Percentiles rank a stretch among this genome's conserved stretches.
These are phyloP conservation scores for Pao palembangensis DNA, from an alignment of 2,113 vertebrate genomes.

Conservation along the genomic window DNA sequence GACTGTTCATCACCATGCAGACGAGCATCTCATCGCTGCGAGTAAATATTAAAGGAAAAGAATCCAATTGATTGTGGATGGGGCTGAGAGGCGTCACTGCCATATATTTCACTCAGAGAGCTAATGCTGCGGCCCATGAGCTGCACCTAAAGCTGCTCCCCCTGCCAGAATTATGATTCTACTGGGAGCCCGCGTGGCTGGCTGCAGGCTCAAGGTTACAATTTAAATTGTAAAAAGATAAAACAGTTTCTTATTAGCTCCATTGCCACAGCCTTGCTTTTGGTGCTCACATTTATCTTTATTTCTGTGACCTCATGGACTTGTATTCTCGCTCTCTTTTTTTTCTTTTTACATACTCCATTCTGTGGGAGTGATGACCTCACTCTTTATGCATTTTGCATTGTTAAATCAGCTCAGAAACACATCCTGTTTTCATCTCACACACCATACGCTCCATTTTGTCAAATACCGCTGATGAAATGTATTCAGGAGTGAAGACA, in stretches of 20 bases:
- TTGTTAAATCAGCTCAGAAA: conserved; percentile 74
- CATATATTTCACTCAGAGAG: conserved; percentile 95
- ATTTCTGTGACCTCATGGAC: conserved; percentile 78
- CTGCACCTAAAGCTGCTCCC: conserved; percentile 61
- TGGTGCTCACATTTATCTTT: conserved; percentile 81
- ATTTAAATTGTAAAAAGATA: conserved; percentile 85
- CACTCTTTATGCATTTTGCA: conserved; percentile 74
- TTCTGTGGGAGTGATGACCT: conserved; percentile 76
- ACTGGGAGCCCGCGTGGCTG: conserved; percentile 73
- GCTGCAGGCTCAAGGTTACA: conserved; percentile 87
- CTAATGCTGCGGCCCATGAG: conserved; percentile 81
- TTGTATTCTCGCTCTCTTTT: conserved; percentile 43
- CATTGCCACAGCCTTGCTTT: conserved; percentile 78
- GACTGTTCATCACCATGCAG: conserved; percentile 99
- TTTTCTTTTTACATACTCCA: conserved; percentile 48
- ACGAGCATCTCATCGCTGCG: conserved; percentile 99
- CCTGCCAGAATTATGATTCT: conserved; percentile 82
- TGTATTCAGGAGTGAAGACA: conserved; percentile 57
- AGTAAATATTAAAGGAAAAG: conserved; percentile 99
- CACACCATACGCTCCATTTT: conserved; percentile 36
- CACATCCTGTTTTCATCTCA: conserved; percentile 71
- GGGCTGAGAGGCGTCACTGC: conserved; percentile 83
- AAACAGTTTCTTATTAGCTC: conserved; percentile 89
- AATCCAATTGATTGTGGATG: conserved; percentile 99
- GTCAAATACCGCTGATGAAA: conserved; percentile 69